These are phyloP conservation scores for Menidia menidia DNA, from an alignment of 2,797 vertebrate species.

Conservation along the genomic window DNA sequence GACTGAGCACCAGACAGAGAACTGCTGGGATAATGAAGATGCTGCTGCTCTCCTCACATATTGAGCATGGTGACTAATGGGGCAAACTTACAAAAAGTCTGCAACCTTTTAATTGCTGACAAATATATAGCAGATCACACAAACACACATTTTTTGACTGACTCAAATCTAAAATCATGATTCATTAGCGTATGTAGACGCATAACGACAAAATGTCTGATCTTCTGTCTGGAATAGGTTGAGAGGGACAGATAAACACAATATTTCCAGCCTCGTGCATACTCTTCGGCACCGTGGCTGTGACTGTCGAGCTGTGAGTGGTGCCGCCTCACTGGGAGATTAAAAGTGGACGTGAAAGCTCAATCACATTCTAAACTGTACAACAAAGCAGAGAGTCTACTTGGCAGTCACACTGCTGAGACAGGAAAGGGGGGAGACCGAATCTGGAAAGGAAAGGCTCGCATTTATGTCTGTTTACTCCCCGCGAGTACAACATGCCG, in stretches of 20 bases:
- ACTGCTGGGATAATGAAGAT: slow-evolving; percentile 58
- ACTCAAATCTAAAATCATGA: slow-evolving; percentile 38
- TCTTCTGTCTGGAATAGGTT: slow-evolving; percentile 21
- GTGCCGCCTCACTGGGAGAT: slow-evolving; percentile 67
- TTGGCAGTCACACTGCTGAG: slow-evolving; percentile 73
- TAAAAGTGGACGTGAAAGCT: slow-evolving; percentile 82
- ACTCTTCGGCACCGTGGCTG: slow-evolving; percentile 38
- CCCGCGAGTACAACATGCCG: slow-evolving; percentile 56
- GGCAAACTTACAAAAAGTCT: slow-evolving; percentile 52
- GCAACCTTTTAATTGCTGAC: slow-evolving; percentile 60
- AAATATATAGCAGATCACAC: slow-evolving; percentile 37
- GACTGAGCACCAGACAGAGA: slow-evolving; percentile 36
- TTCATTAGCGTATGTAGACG: slow-evolving; percentile 26
- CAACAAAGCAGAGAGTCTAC: slow-evolving; percentile 76
- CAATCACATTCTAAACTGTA: slow-evolving; percentile 82
- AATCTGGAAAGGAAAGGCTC: slow-evolving; percentile 38
- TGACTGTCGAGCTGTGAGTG: slow-evolving; percentile 57
- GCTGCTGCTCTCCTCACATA: slow-evolving; percentile 43
- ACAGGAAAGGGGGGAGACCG: slow-evolving; percentile 44
- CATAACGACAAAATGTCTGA: slow-evolving; percentile 13
- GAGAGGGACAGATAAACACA: slow-evolving; percentile 27
- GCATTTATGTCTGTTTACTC: slow-evolving; percentile 64
- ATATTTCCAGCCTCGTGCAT: slow-evolving; percentile 47
- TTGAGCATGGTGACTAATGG: slow-evolving; percentile 57
- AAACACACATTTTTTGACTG: slow-evolving; percentile 36